A percentile compares a stretch with the other conserved stretches of the same genome.
Conservation (phyloP, 2,888 invertebrate species). For the Lacanobia oleracea region DNA sequence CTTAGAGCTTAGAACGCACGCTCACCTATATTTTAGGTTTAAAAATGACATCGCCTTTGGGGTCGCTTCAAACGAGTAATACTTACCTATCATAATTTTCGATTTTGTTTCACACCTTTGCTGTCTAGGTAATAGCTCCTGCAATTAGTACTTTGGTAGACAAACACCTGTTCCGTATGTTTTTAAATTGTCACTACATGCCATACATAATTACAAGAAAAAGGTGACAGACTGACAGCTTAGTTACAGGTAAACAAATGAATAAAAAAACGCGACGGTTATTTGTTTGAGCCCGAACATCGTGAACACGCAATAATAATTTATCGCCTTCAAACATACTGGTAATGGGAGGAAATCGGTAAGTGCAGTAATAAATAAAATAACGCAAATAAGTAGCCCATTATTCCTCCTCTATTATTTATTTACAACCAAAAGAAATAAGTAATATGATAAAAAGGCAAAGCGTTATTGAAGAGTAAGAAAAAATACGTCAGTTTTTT, state of each 20-base stretch:
- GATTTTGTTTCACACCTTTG: background rate
- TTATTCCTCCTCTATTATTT: background rate
- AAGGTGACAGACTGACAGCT: conserved; percentile 37
- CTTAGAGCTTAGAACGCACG: too few species aligned
- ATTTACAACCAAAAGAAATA: conserved; percentile 1
- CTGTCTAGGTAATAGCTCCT: conserved; percentile 8
- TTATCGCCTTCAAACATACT: conserved; percentile 30
- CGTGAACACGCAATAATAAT: conserved; percentile 28
- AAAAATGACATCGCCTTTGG: conserved; percentile 1
- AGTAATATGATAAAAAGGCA: background rate
- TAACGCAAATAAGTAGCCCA: conserved; percentile 4
- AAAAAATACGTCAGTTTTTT: background rate
- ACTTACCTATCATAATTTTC: background rate
- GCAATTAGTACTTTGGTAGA: background rate
- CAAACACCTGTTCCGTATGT: conserved; percentile 19
- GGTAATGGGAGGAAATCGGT: conserved; percentile 23
- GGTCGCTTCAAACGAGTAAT: background rate
- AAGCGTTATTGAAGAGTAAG: conserved; percentile 13
- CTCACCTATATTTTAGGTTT: background rate
- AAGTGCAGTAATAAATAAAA: conserved; percentile 42
- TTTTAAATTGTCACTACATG: conserved; percentile 3
- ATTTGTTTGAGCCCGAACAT: conserved; percentile 38
- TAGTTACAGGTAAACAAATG: conserved; percentile 30
- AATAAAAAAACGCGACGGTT: conserved; percentile 17
- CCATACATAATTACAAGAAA: conserved; percentile 34